These are phyloP conservation scores for Buphagus erythrorhynchus DNA, from an alignment of 2,797 vertebrate genomes.

Conservation along the genomic window DNA sequence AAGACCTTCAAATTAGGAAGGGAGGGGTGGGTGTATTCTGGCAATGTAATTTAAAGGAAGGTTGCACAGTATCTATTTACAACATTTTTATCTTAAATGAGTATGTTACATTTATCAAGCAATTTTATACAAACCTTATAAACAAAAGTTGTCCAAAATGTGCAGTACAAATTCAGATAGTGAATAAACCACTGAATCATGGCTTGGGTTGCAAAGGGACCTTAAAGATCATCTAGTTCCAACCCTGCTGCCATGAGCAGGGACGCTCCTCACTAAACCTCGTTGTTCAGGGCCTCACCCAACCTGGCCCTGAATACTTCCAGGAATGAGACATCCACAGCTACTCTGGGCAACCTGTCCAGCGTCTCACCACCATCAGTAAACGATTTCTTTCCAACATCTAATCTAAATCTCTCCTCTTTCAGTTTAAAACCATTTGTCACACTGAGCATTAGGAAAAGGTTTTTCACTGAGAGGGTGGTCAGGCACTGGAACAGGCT, in stretches of 20 bases:
- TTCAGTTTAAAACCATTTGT: not conserved
- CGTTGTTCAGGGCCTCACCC: not conserved
- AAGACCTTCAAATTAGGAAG: constrained; percentile 51
- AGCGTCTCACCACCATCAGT: not conserved
- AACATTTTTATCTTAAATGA: not conserved
- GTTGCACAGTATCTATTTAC: not conserved
- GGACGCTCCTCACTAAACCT: fast-evolving
- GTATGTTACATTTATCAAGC: not conserved
- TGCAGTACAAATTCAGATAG: not conserved
- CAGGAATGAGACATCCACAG: not conserved
- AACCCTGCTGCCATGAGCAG: not conserved
- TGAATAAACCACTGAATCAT: not conserved
- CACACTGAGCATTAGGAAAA: not conserved
- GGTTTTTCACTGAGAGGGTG: not conserved
- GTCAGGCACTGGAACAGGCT: not conserved
- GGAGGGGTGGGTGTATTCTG: not conserved
- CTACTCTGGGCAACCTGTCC: not conserved
- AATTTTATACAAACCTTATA: not conserved
- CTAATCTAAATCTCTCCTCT: not conserved
- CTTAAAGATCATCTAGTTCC: not conserved
- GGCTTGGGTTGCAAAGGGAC: not conserved
- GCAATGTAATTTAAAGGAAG: not conserved
- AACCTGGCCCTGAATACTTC: not conserved
- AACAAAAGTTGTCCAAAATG: not conserved
- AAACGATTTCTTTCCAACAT: not conserved